Evolutionary conservation across 2,888 invertebrate species (phyloP), one percentile per base, ranked within the genome.

Genomic region (Himalopsyche japonica): DNA sequence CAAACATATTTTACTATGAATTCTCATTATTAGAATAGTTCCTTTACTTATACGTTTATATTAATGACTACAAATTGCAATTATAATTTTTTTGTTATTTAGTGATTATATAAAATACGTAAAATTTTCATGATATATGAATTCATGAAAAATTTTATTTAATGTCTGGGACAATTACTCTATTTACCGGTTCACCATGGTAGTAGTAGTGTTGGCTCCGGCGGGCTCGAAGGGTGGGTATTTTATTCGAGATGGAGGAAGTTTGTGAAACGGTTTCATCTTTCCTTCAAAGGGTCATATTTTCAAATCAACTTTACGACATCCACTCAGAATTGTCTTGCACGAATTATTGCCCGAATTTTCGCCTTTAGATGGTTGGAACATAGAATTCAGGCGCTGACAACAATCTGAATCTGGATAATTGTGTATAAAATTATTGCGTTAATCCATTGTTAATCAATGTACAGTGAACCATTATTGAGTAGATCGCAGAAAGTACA

Each of bases 301-400:
- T 83, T 83, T 80, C 83, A 83, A 83, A 83, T 83, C 83, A 83
- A 83, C 83, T 83, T 83, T 79, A 83, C 76, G 83, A 80, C 83
- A 76, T 83, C 83, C 79, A 83, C 70, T 83, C 80, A 80, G 83
- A 83, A 83, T 83, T 83, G 83, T 80, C 83, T 79, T 83, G 79
- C 57, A 79, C 70, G 79, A 83, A 83, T 83, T 83, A 83, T 83
- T 83, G 83, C 80, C 80, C 27, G 79, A 83, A 83, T 83, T 83
- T 70, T 64, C 79, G 48, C 79, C 82, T n/a, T 32, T 57, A 34
- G 82, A 82, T 57, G 48, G 82, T 78, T 48, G 70, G 57, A 24
- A 57, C 57, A 57, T 24, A n/a, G n/a, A 57, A 57, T 8, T 57
- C 57, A 57, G 57, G 20, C n/a, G 57, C 6, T 10, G 24, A 10